Evolutionary conservation across 37 sponge, comb jelly and placozoan genomes (phyloP).

Genomic region (Chondrilla cf. caribensis): DNA sequence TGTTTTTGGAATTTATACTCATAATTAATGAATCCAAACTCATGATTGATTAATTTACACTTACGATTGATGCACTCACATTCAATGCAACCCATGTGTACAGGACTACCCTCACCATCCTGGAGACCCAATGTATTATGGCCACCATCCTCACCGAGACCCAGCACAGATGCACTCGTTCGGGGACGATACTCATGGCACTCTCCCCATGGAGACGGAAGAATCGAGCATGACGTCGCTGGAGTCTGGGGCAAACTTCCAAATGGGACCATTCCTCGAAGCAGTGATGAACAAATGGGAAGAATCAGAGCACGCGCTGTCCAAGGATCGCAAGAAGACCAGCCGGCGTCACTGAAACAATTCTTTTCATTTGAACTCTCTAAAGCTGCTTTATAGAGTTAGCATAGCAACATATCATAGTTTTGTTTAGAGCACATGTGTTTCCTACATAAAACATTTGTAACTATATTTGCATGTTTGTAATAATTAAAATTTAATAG

Average conservation of each 20-base stretch:
- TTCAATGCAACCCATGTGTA: background rate
- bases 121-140: background rate
- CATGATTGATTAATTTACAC: too few relatives aligned
- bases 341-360: too few relatives aligned
- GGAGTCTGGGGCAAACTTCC: conserved; percentile 3
- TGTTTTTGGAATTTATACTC: too few relatives aligned
- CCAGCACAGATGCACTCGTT: background rate
- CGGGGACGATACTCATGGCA: background rate
- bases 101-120: conserved; percentile 3
- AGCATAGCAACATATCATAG: too few relatives aligned
- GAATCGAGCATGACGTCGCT: background rate
- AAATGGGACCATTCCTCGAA: conserved; percentile 44
- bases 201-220: background rate
- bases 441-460: too few relatives aligned
- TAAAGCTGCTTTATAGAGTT: too few relatives aligned
- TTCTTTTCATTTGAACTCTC: too few relatives aligned
- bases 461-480: too few relatives aligned
- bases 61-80: background rate
- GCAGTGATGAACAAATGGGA: conserved; percentile 51
- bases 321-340: conserved; percentile 18
- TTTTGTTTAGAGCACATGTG: too few relatives aligned
- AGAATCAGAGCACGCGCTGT: conserved; percentile 41
- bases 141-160: too few relatives aligned
- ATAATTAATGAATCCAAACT: too few relatives aligned
- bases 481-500: too few relatives aligned